Evolutionary conservation across 2,113 vertebrate genomes (phyloP).

Genomic region (Noturus placidus): DNA sequence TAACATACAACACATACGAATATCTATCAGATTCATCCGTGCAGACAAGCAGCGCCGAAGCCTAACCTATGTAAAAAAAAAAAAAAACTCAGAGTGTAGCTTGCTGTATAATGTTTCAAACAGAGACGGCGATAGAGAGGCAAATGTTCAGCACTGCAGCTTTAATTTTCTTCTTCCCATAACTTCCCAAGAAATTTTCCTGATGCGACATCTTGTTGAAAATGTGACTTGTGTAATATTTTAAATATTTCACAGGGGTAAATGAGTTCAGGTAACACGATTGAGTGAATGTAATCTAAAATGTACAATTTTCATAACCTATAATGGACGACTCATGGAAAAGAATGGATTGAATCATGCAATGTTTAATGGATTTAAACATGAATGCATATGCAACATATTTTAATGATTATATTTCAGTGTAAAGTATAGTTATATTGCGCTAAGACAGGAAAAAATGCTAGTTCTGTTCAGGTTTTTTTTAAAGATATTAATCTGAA

Average conservation of each 20-base stretch:
- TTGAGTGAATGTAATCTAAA: background rate
- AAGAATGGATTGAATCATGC: background rate
- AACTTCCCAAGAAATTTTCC: background rate
- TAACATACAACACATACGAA: too few relatives aligned
- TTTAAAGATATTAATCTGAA: background rate
- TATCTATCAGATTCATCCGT: too few relatives aligned
- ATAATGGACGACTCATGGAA: background rate
- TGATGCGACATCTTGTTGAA: background rate
- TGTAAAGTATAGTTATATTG: background rate
- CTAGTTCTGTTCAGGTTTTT: background rate
- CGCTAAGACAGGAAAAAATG: background rate
- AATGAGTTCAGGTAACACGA: background rate
- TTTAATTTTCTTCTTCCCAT: background rate
- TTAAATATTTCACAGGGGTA: background rate
- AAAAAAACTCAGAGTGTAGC: too few relatives aligned
- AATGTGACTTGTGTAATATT: background rate
- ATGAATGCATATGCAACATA: background rate
- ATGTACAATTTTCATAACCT: background rate
- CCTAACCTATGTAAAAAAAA: too few relatives aligned
- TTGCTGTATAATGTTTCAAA: too few relatives aligned
- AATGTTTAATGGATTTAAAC: background rate
- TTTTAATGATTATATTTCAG: background rate
- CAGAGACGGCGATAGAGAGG: too few relatives aligned
- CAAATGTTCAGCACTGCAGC: too few relatives aligned
- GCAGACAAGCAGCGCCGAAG: too few relatives aligned